These are phyloP conservation scores for Melanaphis sacchari DNA, from an alignment of 1,140 invertebrate genomes.

Conservation along the genomic window DNA sequence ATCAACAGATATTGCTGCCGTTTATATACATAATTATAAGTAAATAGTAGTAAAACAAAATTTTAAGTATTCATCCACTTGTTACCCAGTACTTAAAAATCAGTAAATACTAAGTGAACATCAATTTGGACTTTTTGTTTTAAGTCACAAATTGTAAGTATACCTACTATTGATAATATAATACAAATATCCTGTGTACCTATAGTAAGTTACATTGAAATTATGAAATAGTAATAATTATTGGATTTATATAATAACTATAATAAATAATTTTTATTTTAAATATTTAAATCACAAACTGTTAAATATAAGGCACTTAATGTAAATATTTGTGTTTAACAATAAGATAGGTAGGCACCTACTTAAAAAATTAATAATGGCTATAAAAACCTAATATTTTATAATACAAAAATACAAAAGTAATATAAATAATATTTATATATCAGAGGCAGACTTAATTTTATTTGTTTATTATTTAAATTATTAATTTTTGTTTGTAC, in stretches of 20 bases:
- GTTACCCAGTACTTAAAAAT: too few relatives aligned
- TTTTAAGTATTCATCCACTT: too few relatives aligned
- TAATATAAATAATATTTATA: conserved; percentile 38
- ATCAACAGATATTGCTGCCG: too few relatives aligned
- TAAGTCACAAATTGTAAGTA: not conserved
- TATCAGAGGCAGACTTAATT: conserved; percentile 33
- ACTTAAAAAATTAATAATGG: not conserved
- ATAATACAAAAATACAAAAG: conserved; percentile 56
- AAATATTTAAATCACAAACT: conserved; percentile 41
- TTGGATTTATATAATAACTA: not conserved
- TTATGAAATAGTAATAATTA: not conserved
- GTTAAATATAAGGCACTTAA: conserved; percentile 26
- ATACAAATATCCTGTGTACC: too few relatives aligned
- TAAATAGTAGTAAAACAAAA: too few relatives aligned
- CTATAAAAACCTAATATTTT: conserved; percentile 25
- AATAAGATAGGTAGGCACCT: not conserved
- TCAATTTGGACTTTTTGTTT: not conserved
- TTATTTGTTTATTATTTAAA: conserved; percentile 18
- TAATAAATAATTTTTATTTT: conserved; percentile 6
- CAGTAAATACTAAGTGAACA: not conserved
- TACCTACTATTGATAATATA: not conserved
- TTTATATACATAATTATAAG: too few relatives aligned
- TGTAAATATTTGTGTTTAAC: not conserved
- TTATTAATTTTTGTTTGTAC: conserved; percentile 38
- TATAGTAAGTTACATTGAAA: not conserved